Base-by-base conservation (phyloP, 2,113 vertebrate genomes). In the Meriones unguiculatus region DNA sequence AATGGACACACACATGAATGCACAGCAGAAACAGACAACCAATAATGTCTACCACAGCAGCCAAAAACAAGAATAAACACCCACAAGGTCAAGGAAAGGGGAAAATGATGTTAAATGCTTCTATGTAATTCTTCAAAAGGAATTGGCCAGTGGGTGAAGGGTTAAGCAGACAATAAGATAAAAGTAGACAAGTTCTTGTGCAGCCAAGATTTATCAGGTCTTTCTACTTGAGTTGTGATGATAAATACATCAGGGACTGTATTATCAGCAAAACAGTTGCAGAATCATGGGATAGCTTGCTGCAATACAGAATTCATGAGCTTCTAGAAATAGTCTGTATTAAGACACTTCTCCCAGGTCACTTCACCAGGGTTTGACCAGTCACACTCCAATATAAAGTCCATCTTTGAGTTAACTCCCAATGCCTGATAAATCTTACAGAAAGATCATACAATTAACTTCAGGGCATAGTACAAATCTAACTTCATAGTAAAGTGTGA, bases 261-360 rank as follows among this genome's bases (percentile, higher is more conserved):
- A 98, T 98, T 98, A 99, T 98, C 98, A 98, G 97, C 93, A 97
- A 98, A 98, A 98, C 98, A 98, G 98, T 98, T 98, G 98, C 98
- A 98, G 94, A 97, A 98, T 98, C 98, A 98, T 98, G 98, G 97
- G 98, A 96, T 69, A 92, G 84, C 90, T 98, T 46, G 32, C 93
- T 96, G 94, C 98, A 98, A 98, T 98, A 97, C 98, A 98, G 98
- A 98, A 98, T 99, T 98, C 98, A 98, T 98, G 98, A 98, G 98
- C 97, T 98, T 86, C 97, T 98, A 95, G 96, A 98, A 98, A 94
- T 91, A 96, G 96, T 96, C 93, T 98, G 78, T 97, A 98, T 98
- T 98, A 98, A 98, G 92, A 94, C 97, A 98, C 94, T 98, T 98
- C 97, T 97, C 88, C 94, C 95, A 97, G 98, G 98, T 98, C 98